phyloP scores from a whole-genome alignment of 2,797 vertebrate species.

The Moxostoma hubbsi region DNA sequence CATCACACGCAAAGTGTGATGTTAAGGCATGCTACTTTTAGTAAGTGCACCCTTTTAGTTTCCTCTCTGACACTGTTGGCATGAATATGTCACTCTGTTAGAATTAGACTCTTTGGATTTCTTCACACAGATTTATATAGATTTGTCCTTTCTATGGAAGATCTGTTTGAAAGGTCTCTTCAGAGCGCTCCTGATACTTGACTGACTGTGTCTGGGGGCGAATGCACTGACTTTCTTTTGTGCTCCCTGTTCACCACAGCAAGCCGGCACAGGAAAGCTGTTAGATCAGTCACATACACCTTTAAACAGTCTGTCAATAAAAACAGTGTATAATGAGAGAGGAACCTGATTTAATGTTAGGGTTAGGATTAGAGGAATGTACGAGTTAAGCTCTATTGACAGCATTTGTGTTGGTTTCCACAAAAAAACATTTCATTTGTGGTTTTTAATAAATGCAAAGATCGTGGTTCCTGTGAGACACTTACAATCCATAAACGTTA shows the following conservation, averaged over 20 bases:
- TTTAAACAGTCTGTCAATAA: neutral
- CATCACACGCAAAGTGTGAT: too few species aligned
- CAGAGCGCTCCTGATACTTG: neutral
- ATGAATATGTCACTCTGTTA: neutral
- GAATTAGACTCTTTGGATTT: neutral
- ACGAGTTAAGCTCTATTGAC: too few species aligned
- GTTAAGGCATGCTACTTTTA: neutral
- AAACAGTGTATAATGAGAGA: neutral
- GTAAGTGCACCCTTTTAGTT: neutral
- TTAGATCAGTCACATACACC: constrained; percentile 4
- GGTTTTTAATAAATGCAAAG: too few species aligned
- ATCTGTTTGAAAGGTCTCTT: neutral
- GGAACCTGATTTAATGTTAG: neutral
- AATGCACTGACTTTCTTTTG: neutral
- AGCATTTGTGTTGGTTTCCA: too few species aligned
- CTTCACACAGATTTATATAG: neutral
- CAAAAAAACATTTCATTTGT: too few species aligned
- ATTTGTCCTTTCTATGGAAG: neutral
- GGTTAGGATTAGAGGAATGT: too few species aligned
- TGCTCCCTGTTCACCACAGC: neutral
- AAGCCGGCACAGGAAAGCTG: neutral
- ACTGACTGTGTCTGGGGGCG: neutral
- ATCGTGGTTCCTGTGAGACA: too few species aligned
- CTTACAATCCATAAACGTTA: too few species aligned
- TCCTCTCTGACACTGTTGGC: neutral